These are phyloP conservation scores for Drosophila ambigua DNA, from an alignment of 1,140 invertebrate species.

Conservation along the genomic window DNA sequence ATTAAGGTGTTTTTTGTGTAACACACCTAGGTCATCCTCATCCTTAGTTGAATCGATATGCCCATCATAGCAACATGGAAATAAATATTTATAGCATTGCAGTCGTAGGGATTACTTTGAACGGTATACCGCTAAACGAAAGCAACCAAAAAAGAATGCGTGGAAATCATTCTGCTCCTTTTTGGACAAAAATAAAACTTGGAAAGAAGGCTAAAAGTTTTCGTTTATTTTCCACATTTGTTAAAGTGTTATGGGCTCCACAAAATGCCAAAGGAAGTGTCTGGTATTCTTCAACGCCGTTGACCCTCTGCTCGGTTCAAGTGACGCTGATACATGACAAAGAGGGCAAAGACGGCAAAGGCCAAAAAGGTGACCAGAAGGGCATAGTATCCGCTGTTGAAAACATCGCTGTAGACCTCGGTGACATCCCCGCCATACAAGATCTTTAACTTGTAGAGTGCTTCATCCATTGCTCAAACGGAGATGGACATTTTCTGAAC, in stretches of 20 bases:
- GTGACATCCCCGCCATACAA: slow-evolving; percentile 9
- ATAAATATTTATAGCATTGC: background rate
- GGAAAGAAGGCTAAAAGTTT: no score
- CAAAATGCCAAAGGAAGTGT: no score
- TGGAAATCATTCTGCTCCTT: no score
- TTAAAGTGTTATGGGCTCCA: no score
- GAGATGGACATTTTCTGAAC: background rate
- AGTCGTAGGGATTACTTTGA: no score
- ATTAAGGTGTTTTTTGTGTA: background rate
- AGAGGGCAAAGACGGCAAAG: slow-evolving; percentile 22
- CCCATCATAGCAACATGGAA: background rate
- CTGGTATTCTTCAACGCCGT: no score
- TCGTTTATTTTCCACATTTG: no score
- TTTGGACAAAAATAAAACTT: no score
- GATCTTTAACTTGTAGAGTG: slow-evolving; percentile 18
- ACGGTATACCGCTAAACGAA: no score
- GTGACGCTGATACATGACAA: slow-evolving; percentile 23
- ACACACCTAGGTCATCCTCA: background rate
- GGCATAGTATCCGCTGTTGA: slow-evolving; percentile 21
- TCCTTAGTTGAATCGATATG: background rate
- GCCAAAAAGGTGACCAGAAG: slow-evolving; percentile 31
- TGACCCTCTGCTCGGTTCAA: slow-evolving; percentile 1
- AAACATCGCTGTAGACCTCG: slow-evolving; percentile 55
- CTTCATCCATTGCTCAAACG: slow-evolving; percentile 6
- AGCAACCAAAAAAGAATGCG: no score